Evolutionary conservation across 23 tunicate genomes (phyloP).

Genomic region (Pegea sp.): DNA sequence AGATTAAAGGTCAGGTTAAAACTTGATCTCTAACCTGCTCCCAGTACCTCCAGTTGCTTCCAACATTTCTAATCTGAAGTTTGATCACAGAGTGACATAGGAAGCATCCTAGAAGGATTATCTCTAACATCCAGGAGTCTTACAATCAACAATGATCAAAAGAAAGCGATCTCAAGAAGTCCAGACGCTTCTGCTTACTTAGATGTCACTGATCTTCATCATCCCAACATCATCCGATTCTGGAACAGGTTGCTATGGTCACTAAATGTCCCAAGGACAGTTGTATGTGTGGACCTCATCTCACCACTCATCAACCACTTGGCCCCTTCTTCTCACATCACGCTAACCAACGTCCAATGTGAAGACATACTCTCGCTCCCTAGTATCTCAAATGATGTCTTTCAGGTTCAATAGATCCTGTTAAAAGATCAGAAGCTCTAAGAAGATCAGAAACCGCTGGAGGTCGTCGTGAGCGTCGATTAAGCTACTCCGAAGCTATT

Average conservation of each 20-base stretch:
- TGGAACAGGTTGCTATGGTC: conserved; percentile 95
- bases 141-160: conserved; percentile 26
- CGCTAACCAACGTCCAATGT: neutral
- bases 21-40: too few relatives aligned
- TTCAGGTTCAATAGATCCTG: too few relatives aligned
- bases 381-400: too few relatives aligned
- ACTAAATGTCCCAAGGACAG: conserved; percentile 52
- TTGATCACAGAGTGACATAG: neutral
- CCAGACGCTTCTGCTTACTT: conserved; percentile 40
- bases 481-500: conserved; percentile 57
- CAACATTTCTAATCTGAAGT: too few relatives aligned
- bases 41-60: too few relatives aligned
- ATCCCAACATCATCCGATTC: conserved; percentile 37
- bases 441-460: too few relatives aligned
- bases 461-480: too few relatives aligned
- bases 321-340: neutral
- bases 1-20: conserved; percentile 45
- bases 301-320: conserved; percentile 17
- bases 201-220: conserved; percentile 36
- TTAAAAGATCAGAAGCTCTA: too few relatives aligned
- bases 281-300: conserved; percentile 39
- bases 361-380: too few relatives aligned
- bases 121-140: conserved; percentile 13
- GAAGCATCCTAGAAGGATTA: conserved; percentile 39
- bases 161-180: conserved; percentile 31